Evolutionary conservation across 2,113 vertebrate genomes (phyloP).

Genomic region (Peromyscus leucopus): DNA sequence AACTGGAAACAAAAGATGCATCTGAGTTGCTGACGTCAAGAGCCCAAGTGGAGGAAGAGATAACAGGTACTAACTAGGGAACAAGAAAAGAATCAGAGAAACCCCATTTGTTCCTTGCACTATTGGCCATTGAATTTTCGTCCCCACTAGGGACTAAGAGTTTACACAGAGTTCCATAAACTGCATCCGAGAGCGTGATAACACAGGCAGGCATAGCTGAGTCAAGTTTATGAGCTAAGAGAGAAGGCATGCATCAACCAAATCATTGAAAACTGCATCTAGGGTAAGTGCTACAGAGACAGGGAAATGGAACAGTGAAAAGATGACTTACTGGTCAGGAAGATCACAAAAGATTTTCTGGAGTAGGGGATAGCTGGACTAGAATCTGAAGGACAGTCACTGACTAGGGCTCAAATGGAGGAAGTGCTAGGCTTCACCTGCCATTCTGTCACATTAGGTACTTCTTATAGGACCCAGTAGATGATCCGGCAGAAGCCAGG

Average conservation of each 20-base stretch:
- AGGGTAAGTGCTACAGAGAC: neutral
- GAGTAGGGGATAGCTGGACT: neutral
- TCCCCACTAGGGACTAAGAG: neutral
- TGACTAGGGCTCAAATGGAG: neutral
- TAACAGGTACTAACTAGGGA: neutral
- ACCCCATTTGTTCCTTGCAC: neutral
- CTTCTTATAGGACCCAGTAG: neutral
- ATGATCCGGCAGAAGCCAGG: neutral
- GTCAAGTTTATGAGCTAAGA: neutral
- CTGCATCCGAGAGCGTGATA: neutral
- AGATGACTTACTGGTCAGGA: neutral
- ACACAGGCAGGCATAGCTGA: neutral
- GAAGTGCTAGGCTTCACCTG: neutral
- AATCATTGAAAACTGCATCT: neutral
- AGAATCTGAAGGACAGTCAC: neutral
- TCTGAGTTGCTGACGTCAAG: neutral
- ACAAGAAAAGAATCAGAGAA: slow-evolving; percentile 6
- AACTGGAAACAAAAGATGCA: neutral
- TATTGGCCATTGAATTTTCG: neutral
- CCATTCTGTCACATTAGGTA: neutral
- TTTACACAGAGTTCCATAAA: neutral
- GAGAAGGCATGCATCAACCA: neutral
- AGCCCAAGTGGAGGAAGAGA: neutral
- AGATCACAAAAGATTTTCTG: neutral
- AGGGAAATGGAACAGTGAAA: neutral